Evolutionary conservation across 2,113 vertebrate species (phyloP).

Genomic region (Holacanthus passer): DNA sequence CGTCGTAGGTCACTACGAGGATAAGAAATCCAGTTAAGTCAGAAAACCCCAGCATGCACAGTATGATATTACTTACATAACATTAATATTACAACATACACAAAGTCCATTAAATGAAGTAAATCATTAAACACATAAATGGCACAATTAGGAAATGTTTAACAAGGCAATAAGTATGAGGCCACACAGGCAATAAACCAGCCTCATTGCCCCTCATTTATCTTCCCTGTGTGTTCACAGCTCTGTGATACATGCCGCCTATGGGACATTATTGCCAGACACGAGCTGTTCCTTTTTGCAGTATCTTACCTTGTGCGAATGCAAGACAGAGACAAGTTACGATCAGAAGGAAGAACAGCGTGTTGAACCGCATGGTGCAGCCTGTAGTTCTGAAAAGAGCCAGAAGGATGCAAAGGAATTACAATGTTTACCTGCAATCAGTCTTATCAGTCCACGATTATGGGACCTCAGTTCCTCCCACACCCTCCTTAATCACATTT

Average conservation of each 20-base stretch:
- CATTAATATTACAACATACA: neutral
- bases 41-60: neutral
- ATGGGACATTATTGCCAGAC: neutral
- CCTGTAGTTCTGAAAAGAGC: constrained; percentile 32
- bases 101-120: neutral
- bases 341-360: constrained; percentile 63
- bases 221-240: constrained; percentile 1
- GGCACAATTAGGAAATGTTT: neutral
- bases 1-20: constrained; percentile 78
- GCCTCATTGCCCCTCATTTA: neutral
- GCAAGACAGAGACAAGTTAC: constrained; percentile 65
- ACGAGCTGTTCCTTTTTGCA: neutral
- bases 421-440: constrained; percentile 5
- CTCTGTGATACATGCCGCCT: neutral
- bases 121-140: neutral
- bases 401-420: neutral
- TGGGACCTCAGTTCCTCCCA: constrained; percentile 2
- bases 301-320: constrained; percentile 76
- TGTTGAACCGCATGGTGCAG: constrained; percentile 74
- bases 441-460: constrained; percentile 42
- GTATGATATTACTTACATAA: neutral
- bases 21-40: constrained; percentile 10
- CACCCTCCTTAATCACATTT: neutral
- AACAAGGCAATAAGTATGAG: neutral
- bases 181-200: constrained; percentile 22